phyloP scores from a whole-genome alignment of 1,140 invertebrate species.

The Streblospio benedicti region DNA sequence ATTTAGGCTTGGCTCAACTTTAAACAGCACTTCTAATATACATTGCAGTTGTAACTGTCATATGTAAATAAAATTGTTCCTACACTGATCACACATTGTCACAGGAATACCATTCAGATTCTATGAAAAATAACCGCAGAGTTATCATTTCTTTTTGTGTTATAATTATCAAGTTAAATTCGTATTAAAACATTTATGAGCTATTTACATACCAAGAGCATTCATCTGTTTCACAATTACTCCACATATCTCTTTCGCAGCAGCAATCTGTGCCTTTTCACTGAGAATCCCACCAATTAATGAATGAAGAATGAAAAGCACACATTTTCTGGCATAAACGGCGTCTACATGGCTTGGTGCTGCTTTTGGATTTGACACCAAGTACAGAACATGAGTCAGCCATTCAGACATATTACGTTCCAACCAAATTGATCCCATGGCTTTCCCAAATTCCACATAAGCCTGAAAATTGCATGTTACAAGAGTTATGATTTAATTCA shows the following conservation, averaged over 20 bases:
- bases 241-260: conserved; percentile 84
- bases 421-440: conserved; percentile 85
- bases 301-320: conserved; percentile 86
- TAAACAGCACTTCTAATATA: too few species aligned
- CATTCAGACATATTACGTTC: conserved; percentile 82
- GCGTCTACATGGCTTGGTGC: conserved; percentile 92
- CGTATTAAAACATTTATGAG: too few species aligned
- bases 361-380: conserved; percentile 81
- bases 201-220: conserved; percentile 58
- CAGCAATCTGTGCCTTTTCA: conserved; percentile 87
- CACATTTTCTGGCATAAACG: conserved; percentile 93
- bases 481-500: too few species aligned
- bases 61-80: too few species aligned
- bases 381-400: conserved; percentile 78
- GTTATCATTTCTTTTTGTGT: too few species aligned
- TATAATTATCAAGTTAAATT: too few species aligned
- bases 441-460: conserved; percentile 86
- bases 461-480: conserved; percentile 57
- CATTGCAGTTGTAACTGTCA: too few species aligned
- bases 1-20: too few species aligned
- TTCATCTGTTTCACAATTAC: conserved; percentile 92
- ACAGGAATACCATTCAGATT: too few species aligned
- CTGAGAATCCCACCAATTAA: conserved; percentile 86
- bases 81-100: too few species aligned
- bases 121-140: too few species aligned